A percentile compares a stretch with the other conserved stretches of the same genome.
Conservation (phyloP, 2,888 invertebrate genomes). For the Campoplex nolae region DNA sequence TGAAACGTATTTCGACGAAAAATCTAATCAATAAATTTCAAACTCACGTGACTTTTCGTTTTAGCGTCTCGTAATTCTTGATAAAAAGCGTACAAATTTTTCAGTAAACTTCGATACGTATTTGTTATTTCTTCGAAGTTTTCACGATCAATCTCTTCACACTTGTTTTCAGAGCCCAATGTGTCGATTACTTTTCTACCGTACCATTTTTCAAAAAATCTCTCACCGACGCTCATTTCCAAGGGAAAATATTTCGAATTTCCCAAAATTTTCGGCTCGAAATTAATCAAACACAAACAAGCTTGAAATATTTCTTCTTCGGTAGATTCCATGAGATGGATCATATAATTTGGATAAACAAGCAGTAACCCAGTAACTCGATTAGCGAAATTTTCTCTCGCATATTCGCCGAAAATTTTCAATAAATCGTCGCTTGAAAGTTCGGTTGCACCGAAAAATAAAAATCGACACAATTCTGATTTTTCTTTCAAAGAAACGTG, state of each 20-base stretch:
- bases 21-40: not conserved
- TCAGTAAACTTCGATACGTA: constrained; percentile 49
- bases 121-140: constrained; percentile 54
- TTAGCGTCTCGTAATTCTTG: constrained; percentile 57
- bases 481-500: constrained; percentile 47
- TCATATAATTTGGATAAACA: constrained; percentile 62
- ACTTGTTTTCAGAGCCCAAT: not conserved
- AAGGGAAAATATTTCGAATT: constrained; percentile 68
- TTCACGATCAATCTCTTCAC: constrained; percentile 4
- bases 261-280: constrained; percentile 42
- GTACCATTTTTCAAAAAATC: constrained; percentile 70
- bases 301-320: constrained; percentile 67
- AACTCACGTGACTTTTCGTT: constrained; percentile 60
- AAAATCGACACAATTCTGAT: constrained; percentile 63
- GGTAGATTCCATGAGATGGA: constrained; percentile 69
- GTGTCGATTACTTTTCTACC: constrained; percentile 43
- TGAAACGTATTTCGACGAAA: not conserved
- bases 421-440: constrained; percentile 52
- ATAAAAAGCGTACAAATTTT: constrained; percentile 66
- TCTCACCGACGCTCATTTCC: constrained; percentile 58
- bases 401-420: constrained; percentile 56
- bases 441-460: constrained; percentile 59
- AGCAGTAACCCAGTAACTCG: constrained; percentile 67
- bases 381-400: constrained; percentile 61
- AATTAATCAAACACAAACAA: constrained; percentile 56